Conservation (phyloP, 2,113 vertebrate species). For the Upupa epops region DNA sequence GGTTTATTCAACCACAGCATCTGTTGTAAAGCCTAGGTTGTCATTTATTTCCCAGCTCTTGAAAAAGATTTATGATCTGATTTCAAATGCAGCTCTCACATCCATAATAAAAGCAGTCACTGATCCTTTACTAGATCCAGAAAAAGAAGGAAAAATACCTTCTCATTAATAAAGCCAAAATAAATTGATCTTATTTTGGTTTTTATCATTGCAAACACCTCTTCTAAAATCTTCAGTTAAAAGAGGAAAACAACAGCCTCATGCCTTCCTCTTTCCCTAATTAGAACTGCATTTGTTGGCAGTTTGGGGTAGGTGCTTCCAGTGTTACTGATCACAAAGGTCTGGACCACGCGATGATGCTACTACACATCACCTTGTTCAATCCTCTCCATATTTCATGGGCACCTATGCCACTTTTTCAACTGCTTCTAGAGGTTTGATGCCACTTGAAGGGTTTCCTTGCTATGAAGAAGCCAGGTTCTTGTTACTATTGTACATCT, state of each 20-base stretch:
- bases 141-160: not conserved
- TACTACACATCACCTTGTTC: not conserved
- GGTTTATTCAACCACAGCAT: constrained; percentile 60
- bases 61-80: constrained; percentile 55
- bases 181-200: not conserved
- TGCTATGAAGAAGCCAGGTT: not conserved
- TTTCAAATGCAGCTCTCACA: constrained; percentile 39
- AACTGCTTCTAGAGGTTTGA: not conserved
- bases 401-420: not conserved
- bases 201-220: not conserved
- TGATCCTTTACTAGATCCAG: not conserved
- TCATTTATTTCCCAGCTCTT: constrained; percentile 55
- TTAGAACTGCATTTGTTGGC: not conserved
- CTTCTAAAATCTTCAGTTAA: not conserved
- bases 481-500: not conserved
- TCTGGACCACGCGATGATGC: not conserved
- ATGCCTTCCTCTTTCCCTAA: not conserved
- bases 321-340: not conserved
- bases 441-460: not conserved
- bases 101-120: constrained; percentile 13
- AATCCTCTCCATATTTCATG: not conserved
- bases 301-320: not conserved
- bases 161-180: not conserved
- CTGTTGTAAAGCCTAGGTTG: constrained; percentile 43
- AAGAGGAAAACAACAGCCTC: not conserved